A percentile compares a stretch with the other conserved stretches of the same genome.
phyloP scores from a whole-genome alignment of 1,140 invertebrate genomes.

The Thaumetopoea pityocampa region DNA sequence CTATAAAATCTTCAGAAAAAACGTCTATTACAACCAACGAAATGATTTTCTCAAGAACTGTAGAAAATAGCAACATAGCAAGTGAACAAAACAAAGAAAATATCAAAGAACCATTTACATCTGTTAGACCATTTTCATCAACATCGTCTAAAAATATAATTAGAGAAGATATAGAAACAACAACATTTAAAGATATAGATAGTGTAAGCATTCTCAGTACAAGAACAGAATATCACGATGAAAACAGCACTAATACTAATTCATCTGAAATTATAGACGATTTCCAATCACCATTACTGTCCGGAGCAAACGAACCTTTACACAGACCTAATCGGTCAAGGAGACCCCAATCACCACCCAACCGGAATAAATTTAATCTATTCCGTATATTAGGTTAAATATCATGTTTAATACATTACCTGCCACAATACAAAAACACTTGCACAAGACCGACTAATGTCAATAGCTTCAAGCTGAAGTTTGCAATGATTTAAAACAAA shows the following conservation, averaged over 20 bases:
- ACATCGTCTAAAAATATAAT: neutral
- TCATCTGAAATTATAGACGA: conserved; percentile 42
- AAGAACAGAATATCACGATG: conserved; percentile 6
- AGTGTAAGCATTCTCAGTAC: neutral
- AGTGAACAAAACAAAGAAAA: neutral
- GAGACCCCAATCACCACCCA: conserved; percentile 41
- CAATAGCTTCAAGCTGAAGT: too few species aligned
- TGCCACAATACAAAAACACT: conserved; percentile 38
- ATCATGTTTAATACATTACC: conserved; percentile 26
- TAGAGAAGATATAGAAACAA: neutral
- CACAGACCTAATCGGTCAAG: conserved; percentile 55
- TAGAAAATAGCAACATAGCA: neutral
- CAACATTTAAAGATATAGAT: neutral
- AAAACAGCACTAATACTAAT: conserved; percentile 15
- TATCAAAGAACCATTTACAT: too few species aligned
- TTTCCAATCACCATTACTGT: conserved; percentile 60
- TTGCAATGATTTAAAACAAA: too few species aligned
- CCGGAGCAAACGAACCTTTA: conserved; percentile 56
- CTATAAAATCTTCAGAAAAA: neutral
- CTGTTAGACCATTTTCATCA: too few species aligned
- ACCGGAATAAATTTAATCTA: conserved; percentile 63
- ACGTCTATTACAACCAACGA: neutral
- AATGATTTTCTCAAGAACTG: neutral
- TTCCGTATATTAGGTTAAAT: conserved; percentile 67
- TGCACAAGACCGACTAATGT: too few species aligned